phyloP scores from a whole-genome alignment of 2,797 vertebrate species.

The Fringilla coelebs region DNA sequence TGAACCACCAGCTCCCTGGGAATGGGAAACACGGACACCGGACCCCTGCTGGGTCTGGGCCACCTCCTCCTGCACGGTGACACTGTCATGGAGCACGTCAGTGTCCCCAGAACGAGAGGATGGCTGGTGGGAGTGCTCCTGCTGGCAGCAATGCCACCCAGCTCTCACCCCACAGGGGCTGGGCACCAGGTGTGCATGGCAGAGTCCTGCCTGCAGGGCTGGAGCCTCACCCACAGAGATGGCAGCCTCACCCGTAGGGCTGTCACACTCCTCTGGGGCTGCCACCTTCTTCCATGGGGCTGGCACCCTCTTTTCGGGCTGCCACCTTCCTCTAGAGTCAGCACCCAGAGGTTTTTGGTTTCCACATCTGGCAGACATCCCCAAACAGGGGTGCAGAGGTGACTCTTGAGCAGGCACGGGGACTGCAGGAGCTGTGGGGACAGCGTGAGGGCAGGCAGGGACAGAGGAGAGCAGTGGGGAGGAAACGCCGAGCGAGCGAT shows the following conservation, averaged over 20 bases:
- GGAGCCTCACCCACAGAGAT: background rate
- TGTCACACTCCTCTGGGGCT: background rate
- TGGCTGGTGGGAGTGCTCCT: background rate
- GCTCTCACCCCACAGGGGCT: background rate
- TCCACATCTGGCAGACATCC: background rate
- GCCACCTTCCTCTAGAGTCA: background rate
- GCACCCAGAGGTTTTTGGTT: background rate
- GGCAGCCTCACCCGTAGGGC: background rate
- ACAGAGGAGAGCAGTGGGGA: constrained; percentile 10
- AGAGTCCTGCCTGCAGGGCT: background rate
- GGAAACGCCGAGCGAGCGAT: constrained; percentile 57
- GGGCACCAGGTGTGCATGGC: background rate
- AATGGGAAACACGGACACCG: accelerated
- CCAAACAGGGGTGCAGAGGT: accelerated
- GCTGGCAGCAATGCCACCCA: accelerated
- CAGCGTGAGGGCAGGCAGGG: background rate
- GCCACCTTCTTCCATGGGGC: no score
- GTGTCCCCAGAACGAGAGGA: accelerated
- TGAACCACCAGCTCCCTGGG: accelerated
- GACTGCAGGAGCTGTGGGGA: background rate
- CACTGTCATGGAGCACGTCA: accelerated
- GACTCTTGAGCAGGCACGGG: background rate
- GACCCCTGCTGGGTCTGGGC: no score
- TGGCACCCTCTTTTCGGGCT: background rate
- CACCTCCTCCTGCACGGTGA: background rate